Evolutionary conservation across 2,888 invertebrate species (phyloP), one percentile per base, ranked within the genome.

Genomic region (Ormyrus labotus): DNA sequence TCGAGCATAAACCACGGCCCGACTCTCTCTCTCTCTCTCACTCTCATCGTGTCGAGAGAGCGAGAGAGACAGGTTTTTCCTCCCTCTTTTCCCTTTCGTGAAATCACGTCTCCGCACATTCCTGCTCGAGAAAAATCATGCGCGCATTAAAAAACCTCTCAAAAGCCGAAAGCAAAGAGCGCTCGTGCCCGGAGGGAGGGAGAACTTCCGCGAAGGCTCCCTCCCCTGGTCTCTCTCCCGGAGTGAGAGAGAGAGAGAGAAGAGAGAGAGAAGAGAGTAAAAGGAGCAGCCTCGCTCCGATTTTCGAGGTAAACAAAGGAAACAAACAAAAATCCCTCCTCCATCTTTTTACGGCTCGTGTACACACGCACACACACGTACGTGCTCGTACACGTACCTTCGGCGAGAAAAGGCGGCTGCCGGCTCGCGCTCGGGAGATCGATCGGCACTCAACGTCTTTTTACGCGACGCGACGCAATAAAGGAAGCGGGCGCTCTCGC

Each of bases 261-360:
- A 0, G 51, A 51, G 47, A 48, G 8, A 48, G 13, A 55, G 10
- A 13, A 2, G n/a, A 45, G 50, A 48, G 50, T 11, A 45, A 47
- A 19, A 53, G 58, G 57, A 45, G 8, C 67, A 76, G 77, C 81
- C 81, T 81, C 75, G 75, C 77, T 82, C 78, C 73, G 79, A 78
- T 82, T 82, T 82, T 79, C 77, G 80, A 82, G 80, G 82, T 78
- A 82, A 82, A 82, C 82, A 80, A 82, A 82, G 82, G 82, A 80
- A 82, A 80, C 82, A 80, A 80, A 82, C 80, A 74, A 82, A 82
- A 80, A 74, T 82, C 73, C 75, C 82, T 81, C 76, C 79, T 74
- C 73, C 65, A 13, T 60, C 45, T 7, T 45, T 11, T 58, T n/a
- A 58, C 58, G 64, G 45, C 13, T 51, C 11, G 5, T 69, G 53